Percentiles rank a stretch among this genome's conserved stretches.
Conservation (phyloP, 2,797 vertebrate genomes). For the Setipinna tenuifilis region DNA sequence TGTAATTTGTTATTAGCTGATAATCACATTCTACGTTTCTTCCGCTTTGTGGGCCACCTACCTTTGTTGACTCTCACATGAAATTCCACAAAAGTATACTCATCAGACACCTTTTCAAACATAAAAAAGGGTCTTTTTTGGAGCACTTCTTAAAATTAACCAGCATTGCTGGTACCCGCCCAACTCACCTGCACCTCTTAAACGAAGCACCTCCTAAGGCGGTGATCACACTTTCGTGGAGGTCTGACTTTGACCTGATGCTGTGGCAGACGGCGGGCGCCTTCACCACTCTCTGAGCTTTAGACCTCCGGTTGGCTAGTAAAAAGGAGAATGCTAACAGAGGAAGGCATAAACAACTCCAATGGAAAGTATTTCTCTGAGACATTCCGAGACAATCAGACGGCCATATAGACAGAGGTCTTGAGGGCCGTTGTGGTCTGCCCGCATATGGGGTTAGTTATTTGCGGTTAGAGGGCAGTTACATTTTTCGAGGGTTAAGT, state of each 20-base stretch:
- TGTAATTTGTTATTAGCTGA: not conserved
- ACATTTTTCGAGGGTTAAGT: slow-evolving; percentile 24
- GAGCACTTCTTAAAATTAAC: not conserved
- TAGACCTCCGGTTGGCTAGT: not conserved
- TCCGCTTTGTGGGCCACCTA: not conserved
- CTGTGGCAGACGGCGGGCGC: not conserved
- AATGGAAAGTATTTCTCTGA: slow-evolving; percentile 11
- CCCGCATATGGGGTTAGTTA: slow-evolving; percentile 22
- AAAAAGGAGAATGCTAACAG: slow-evolving; percentile 11
- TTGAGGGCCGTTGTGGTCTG: not conserved
- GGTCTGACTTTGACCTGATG: not conserved
- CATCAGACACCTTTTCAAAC: not conserved
- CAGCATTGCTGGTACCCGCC: not conserved
- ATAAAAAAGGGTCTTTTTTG: no score
- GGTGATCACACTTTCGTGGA: not conserved
- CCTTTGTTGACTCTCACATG: not conserved
- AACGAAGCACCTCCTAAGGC: not conserved
- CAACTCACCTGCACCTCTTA: not conserved
- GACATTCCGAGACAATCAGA: slow-evolving; percentile 18
- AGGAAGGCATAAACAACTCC: slow-evolving; percentile 11
- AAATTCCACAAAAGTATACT: not conserved
- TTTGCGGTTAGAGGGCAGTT: slow-evolving; percentile 23
- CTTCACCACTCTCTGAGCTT: not conserved
- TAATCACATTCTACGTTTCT: not conserved
- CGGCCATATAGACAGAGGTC: not conserved